These are phyloP conservation scores for Apeltes quadracus DNA, from an alignment of 2,113 vertebrate species.

Conservation along the genomic window DNA sequence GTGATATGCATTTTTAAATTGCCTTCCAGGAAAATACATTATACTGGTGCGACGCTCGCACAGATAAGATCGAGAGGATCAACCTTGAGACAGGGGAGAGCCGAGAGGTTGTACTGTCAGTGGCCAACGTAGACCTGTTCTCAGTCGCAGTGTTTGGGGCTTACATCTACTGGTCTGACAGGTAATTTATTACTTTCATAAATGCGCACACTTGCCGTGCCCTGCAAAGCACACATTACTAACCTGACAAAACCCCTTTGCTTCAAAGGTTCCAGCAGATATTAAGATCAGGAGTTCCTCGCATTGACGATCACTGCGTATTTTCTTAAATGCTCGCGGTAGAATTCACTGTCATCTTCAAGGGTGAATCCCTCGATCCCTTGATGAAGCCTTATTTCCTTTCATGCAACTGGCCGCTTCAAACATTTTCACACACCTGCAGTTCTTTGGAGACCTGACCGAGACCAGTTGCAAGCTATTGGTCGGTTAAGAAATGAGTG, in stretches of 20 bases:
- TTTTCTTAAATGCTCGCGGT: constrained; percentile 68
- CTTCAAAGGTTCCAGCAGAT: constrained; percentile 72
- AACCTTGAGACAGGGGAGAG: constrained; percentile 97
- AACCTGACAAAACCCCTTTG: constrained; percentile 81
- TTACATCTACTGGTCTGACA: constrained; percentile 99
- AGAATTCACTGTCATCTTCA: constrained; percentile 56
- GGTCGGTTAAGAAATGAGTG: neutral
- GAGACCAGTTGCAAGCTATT: neutral
- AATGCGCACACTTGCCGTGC: constrained; percentile 74
- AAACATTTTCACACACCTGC: constrained; percentile 4
- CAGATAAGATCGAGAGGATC: constrained; percentile 99
- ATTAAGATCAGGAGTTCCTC: constrained; percentile 59
- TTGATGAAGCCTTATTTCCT: constrained; percentile 10
- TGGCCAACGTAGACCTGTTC: constrained; percentile 97
- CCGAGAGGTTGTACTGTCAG: constrained; percentile 96
- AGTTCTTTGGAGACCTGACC: neutral
- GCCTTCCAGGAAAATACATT: constrained; percentile 96
- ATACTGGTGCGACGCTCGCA: constrained; percentile 99
- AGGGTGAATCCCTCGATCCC: constrained; percentile 53
- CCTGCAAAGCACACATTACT: constrained; percentile 79
- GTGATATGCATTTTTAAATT: constrained; percentile 84
- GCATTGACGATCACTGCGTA: constrained; percentile 51
- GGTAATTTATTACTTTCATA: constrained; percentile 97
- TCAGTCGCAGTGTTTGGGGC: constrained; percentile 97
- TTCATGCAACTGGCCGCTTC: neutral